Conservation (phyloP, 1,140 invertebrate species). For the Listronotus bonariensis region DNA sequence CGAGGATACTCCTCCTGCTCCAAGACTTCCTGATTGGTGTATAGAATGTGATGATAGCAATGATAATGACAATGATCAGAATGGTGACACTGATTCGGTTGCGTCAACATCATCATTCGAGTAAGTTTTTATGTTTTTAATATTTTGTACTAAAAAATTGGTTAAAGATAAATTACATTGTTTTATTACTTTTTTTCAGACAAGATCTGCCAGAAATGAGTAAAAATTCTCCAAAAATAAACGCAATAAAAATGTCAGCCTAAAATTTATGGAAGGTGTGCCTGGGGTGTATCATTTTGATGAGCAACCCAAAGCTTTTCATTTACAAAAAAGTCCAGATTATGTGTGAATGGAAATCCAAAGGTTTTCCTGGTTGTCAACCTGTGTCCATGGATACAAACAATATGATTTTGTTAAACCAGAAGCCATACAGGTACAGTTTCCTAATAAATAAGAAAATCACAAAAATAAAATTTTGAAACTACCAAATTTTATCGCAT, state of each 20-base stretch:
- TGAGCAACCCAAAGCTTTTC: conserved; percentile 64
- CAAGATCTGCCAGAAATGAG: conserved; percentile 6
- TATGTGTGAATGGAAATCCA: conserved; percentile 80
- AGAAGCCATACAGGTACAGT: conserved; percentile 76
- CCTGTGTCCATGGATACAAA: conserved; percentile 92
- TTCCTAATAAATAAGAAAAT: background rate
- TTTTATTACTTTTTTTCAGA: background rate
- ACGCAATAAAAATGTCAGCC: conserved; percentile 63
- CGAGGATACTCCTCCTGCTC: conserved; percentile 73
- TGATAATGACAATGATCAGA: conserved; percentile 47
- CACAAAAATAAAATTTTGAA: background rate
- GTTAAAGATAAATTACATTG: background rate
- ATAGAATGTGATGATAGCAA: conserved; percentile 60
- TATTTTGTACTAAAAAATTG: conserved; percentile 6
- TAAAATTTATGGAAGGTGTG: conserved; percentile 81
- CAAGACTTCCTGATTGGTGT: conserved; percentile 83
- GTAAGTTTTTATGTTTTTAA: conserved; percentile 24
- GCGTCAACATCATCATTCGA: conserved; percentile 40
- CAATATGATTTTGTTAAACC: conserved; percentile 77
- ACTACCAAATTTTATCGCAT: background rate
- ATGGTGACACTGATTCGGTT: conserved; percentile 27
- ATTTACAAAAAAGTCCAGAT: conserved; percentile 80
- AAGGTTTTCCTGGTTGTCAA: conserved; percentile 93
- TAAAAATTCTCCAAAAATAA: conserved; percentile 17
- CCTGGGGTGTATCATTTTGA: conserved; percentile 70